Evolutionary conservation across 2,113 vertebrate species (phyloP), one percentile per base, ranked within the genome.

Genomic region (Lota lota): DNA sequence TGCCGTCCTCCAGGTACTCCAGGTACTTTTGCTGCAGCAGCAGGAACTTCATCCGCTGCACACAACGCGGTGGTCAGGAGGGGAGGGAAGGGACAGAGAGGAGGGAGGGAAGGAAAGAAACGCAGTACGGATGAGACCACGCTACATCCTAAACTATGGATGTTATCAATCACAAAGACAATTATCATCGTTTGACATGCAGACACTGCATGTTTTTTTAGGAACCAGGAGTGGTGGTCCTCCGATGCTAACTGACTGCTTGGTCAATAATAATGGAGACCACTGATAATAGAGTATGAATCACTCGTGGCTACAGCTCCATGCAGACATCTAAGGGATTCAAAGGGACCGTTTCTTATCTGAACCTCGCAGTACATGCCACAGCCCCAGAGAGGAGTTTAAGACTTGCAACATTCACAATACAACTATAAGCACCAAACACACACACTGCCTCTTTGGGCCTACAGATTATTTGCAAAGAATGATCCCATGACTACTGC

Each of bases 21-120:
- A 99, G 91, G 91, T 99, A 99, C 87, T 99, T 99, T 93, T 99
- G 97, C 93, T 99, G 97, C 88, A 99, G 92, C 88, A 99, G 93
- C 88, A 99, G 92, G 90, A 99, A 99, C 93, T 98, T 99, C 97
- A 99, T 99, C 86, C 96, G 94, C 97, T 99, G 90, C 85, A 88
- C 40, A 11, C 40, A 47, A 8, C 40, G 40, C 40, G 89, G 87
- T 73, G 92, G 22, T 54, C 84, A 91, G 10, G 62, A 17, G 64
- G 51, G 58, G 16, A 58, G 57, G 58, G 47, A 20, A 68, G 53
- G 10, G 66, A 33, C 61, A 22, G 15, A 40, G 22, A 5, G 33
- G 8, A 14, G 20, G 22, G 15, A 36, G 12, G 59, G 24, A 17
- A 2, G 28, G 5, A 19, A 61, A 57, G 17, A 66, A 22, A 19